These are phyloP conservation scores for Stratiomys singularior DNA, from an alignment of 2,888 invertebrate species.

Conservation along the genomic window DNA sequence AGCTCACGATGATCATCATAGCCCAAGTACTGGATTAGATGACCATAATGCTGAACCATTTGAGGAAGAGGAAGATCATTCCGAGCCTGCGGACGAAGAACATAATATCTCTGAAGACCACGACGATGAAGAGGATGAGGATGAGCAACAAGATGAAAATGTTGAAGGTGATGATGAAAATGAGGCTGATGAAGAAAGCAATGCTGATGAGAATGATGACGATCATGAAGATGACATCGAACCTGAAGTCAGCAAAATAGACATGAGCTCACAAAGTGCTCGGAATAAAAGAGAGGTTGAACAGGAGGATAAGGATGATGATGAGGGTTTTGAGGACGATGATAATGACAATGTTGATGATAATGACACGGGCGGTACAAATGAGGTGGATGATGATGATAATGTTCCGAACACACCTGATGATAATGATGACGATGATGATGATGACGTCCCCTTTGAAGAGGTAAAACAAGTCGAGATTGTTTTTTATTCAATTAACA, in stretches of 20 bases:
- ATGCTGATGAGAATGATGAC: conserved; percentile 59
- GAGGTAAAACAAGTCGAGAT: conserved; percentile 65
- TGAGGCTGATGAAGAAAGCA: conserved; percentile 56
- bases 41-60: conserved; percentile 60
- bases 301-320: conserved; percentile 54
- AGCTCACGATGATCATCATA: conserved; percentile 60
- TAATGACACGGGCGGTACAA: conserved; percentile 56
- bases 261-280: conserved; percentile 59
- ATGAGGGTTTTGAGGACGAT: conserved; percentile 54
- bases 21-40: conserved; percentile 61
- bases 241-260: conserved; percentile 53
- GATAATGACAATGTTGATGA: conserved; percentile 55
- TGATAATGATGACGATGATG: conserved; percentile 59
- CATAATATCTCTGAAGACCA: conserved; percentile 61
- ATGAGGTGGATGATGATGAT: conserved; percentile 40
- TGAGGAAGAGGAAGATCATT: conserved; percentile 58
- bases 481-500: conserved; percentile 27
- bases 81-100: conserved; percentile 57
- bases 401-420: conserved; percentile 54
- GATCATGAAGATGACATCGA: conserved; percentile 55
- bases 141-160: conserved; percentile 59
- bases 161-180: conserved; percentile 65
- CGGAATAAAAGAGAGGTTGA: conserved; percentile 56
- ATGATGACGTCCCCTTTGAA: conserved; percentile 63
- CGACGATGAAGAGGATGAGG: conserved; percentile 58